Evolutionary conservation across 2,113 vertebrate genomes (phyloP).

Genomic region (Sakesphorus luctuosus): DNA sequence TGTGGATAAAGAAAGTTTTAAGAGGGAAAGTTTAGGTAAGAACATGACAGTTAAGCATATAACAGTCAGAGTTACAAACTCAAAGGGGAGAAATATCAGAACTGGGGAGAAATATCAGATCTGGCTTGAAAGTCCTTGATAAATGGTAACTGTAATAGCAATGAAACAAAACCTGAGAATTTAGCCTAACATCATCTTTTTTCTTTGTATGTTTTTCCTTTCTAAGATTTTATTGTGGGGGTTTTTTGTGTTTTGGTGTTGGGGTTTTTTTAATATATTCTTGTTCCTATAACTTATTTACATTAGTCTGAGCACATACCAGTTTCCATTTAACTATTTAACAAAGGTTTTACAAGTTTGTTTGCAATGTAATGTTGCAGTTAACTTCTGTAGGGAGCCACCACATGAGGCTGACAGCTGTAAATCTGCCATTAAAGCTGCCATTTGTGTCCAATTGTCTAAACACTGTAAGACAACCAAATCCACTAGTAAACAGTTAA

Average conservation of each 20-base stretch:
- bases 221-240: not conserved
- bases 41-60: not conserved
- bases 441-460: not conserved
- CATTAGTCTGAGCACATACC: not conserved
- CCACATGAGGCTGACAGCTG: not conserved
- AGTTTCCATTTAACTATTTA: not conserved
- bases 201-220: not conserved
- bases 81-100: not conserved
- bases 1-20: not conserved
- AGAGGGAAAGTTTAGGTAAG: not conserved
- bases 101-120: not conserved
- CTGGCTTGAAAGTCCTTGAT: not conserved
- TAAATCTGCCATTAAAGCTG: not conserved
- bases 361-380: not conserved
- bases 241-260: too few species aligned
- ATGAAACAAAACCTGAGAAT: not conserved
- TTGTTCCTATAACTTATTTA: not conserved
- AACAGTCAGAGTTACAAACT: not conserved
- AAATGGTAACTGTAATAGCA: not conserved
- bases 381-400: not conserved
- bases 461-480: not conserved
- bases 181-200: not conserved
- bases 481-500: not conserved
- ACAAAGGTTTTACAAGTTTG: not conserved
- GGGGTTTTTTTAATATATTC: not conserved